Conservation (phyloP, 2,797 vertebrate species). For the Acipenser ruthenus region DNA sequence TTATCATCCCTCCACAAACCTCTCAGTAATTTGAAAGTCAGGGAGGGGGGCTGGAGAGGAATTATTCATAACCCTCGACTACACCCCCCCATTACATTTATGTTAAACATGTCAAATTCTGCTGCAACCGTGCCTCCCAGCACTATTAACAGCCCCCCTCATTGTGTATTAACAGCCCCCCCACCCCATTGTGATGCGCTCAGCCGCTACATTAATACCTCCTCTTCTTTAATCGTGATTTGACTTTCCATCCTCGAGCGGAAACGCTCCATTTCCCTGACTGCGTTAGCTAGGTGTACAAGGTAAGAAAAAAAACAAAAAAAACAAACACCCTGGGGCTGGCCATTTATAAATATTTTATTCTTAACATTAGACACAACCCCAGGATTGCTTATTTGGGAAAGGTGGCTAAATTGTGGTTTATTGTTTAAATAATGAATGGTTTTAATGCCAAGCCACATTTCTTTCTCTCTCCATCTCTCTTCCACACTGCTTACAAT, state of each 20-base stretch:
- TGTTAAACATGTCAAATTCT: conserved; percentile 75
- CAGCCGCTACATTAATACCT: conserved; percentile 60
- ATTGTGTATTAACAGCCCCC: conserved; percentile 63
- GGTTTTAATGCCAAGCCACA: conserved; percentile 17
- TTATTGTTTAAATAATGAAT: conserved; percentile 33
- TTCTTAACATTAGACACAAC: conserved; percentile 47
- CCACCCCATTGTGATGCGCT: conserved; percentile 46
- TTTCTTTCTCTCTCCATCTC: conserved; percentile 25
- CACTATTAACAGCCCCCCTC: conserved; percentile 61
- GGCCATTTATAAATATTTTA: conserved; percentile 66
- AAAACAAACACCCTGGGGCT: conserved; percentile 49
- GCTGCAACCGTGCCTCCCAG: conserved; percentile 63
- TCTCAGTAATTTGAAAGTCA: conserved; percentile 64
- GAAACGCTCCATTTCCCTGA: conserved; percentile 52
- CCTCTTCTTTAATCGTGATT: conserved; percentile 62
- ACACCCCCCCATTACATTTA: conserved; percentile 58
- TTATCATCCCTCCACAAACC: conserved; percentile 24
- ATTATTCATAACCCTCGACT: conserved; percentile 69
- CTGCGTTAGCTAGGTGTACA: conserved; percentile 63
- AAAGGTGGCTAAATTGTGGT: conserved; percentile 37
- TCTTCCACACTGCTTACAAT: conserved; percentile 26
- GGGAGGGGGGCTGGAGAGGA: conserved; percentile 49
- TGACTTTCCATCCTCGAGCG: conserved; percentile 47
- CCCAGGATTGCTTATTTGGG: conserved; percentile 44
- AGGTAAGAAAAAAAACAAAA: conserved; percentile 35